Evolutionary conservation across 2,888 invertebrate species (phyloP), one percentile per base, ranked within the genome.

Genomic region (Adelognathus sp.): DNA sequence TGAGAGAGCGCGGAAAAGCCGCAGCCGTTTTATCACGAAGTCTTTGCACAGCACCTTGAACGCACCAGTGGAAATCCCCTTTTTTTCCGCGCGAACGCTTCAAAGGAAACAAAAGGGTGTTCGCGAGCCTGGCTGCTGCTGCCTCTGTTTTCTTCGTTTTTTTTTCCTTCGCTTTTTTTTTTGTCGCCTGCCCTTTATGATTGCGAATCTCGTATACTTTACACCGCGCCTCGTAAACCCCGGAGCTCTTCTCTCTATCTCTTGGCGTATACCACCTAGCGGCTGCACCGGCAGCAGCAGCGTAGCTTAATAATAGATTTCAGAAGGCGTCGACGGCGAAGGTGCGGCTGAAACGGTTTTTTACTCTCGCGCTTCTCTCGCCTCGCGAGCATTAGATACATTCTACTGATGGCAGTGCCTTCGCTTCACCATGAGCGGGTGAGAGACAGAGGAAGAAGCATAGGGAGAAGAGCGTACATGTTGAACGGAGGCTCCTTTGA

Each of bases 281-380:
- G n/a, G n/a, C n/a, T n/a, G n/a, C n/a, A n/a, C n/a, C n/a, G n/a
- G n/a, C n/a, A n/a, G n/a, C n/a, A n/a, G n/a, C 77, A 71, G 80
- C 66, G 81, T 46, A 73, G 82, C 83, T 86, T 85, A 86, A 86
- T 86, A 86, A 86, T 86, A 83, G 86, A 86, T 86, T 86, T 84
- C 81, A 81, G 61, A 72, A 76, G 74, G 66, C 77, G 80, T 76
- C 77, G 80, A 80, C 80, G 61, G 74, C 78, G 60, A 76, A 74
- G 73, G 78, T 79, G 63, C 36, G 63, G 46, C 63, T 72, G 64
- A 69, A 72, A 71, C 66, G 74, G n/a, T 56, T 63, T 71, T 76
- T 79, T 63, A 71, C 61, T 50, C 74, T 52, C 36, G 31, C 41
- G 39, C n/a, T n/a, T n/a, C n/a, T n/a, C 61, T 24, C 46, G 52